Evolutionary conservation across 2,888 invertebrate genomes (phyloP), one percentile per base, ranked within the genome.

Genomic region (Drosophila borborema): DNA sequence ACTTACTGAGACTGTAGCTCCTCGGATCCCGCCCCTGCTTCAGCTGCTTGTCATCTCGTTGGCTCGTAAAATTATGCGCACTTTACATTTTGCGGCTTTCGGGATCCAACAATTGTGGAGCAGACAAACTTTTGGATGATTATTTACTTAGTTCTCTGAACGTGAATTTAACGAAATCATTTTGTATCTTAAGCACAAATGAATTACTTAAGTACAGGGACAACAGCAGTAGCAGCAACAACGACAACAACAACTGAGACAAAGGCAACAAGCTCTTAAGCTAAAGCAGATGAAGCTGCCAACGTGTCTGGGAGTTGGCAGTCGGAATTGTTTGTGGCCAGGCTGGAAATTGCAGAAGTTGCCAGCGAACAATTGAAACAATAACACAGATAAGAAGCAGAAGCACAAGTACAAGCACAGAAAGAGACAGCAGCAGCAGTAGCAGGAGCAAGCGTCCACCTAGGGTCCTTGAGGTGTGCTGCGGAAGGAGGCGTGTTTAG

Each of bases 131-230:
- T 81, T 76, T 59, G 59, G 60, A 69, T 73, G 86, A 81, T 89
- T 86, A 86, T 89, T 89, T 89, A 81, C 89, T 89, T 86, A 85
- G 81, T 83, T 83, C 71, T 77, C 56, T 86, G 81, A 87, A 86
- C 70, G 76, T 72, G 86, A 88, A 82, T 80, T 78, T 79, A 72
- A 82, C 76, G 71, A 75, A 81, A 81, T 84, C 81, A 81, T 86
- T 89, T 82, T 72, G 84, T 79, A 75, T 86, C 87, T 84, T 83
- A 81, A 83, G 85, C 84, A 77, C 79, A 86, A 89, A 81, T 86
- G 84, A 86, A 86, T 86, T 86, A 86, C 85, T 86, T 88, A 88
- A 82, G 85, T 71, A 73, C 60, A 60, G 63, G 69, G 73, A 73
- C 63, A 67, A 53, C 67, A 81, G 74, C 54, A 65, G 65, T 36